These are phyloP conservation scores for Crocodylus rhombifer DNA, from an alignment of 2,797 vertebrate genomes.

Conservation along the genomic window DNA sequence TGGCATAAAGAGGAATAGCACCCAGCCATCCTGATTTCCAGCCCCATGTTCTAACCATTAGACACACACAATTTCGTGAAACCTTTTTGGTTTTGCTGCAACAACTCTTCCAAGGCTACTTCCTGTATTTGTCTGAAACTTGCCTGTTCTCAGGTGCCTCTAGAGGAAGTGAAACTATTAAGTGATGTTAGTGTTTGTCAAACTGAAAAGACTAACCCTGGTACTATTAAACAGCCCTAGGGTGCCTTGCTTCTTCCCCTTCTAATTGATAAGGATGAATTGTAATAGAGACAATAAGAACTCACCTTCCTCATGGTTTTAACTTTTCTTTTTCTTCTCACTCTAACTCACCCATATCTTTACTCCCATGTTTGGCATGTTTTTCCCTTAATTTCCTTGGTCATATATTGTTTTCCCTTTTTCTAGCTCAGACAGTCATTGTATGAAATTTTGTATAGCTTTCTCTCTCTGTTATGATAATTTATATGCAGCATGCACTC, in stretches of 20 bases:
- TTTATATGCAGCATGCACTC: slow-evolving; percentile 55
- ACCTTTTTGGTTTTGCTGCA: neutral
- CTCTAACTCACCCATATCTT: slow-evolving; percentile 33
- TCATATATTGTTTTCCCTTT: slow-evolving; percentile 42
- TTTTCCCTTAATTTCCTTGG: slow-evolving; percentile 26
- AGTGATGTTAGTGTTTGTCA: slow-evolving; percentile 31
- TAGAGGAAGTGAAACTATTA: neutral
- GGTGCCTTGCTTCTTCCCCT: neutral
- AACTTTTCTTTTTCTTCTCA: neutral
- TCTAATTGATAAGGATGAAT: neutral
- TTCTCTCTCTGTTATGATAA: slow-evolving; percentile 51
- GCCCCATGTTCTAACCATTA: neutral
- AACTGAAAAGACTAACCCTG: neutral
- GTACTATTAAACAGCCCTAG: slow-evolving; percentile 21
- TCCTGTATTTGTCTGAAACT: neutral
- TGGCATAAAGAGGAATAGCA: neutral
- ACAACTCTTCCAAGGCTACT: neutral
- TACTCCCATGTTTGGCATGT: slow-evolving; percentile 31
- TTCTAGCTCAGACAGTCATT: slow-evolving; percentile 1
- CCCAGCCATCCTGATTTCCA: neutral
- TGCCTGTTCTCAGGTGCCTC: neutral
- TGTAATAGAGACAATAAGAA: neutral
- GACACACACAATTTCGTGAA: neutral
- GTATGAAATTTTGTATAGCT: neutral
- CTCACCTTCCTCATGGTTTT: neutral